Conservation (phyloP, 1,140 invertebrate genomes). For the Phocides pigmalion region DNA sequence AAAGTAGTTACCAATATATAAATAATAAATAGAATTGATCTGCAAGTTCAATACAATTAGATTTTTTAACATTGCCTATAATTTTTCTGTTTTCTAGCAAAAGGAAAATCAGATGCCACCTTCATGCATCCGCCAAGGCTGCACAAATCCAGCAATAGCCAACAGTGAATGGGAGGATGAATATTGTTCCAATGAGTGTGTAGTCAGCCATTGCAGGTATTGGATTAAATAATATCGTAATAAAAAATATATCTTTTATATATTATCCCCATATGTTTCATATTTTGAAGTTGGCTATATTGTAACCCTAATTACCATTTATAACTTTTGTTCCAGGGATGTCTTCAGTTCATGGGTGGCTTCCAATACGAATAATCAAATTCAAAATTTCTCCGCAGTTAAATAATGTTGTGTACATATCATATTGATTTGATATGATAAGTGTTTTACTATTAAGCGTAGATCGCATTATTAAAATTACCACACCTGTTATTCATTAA, state of each 20-base stretch:
- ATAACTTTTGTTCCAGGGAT: conserved; percentile 87
- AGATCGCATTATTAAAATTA: conserved; percentile 35
- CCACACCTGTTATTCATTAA: conserved; percentile 41
- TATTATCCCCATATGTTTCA: too few relatives aligned
- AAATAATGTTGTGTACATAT: conserved; percentile 64
- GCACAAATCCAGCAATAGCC: conserved; percentile 94
- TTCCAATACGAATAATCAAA: conserved; percentile 90
- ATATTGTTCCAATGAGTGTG: conserved; percentile 98
- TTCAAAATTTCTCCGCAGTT: conserved; percentile 81
- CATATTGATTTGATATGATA: conserved; percentile 35
- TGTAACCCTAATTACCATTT: not conserved
- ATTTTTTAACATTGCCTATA: conserved; percentile 41
- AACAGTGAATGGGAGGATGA: conserved; percentile 98
- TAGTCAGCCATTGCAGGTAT: conserved; percentile 97
- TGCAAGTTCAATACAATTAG: too few relatives aligned
- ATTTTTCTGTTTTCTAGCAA: conserved; percentile 54
- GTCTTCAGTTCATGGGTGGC: conserved; percentile 96
- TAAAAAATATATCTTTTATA: too few relatives aligned
- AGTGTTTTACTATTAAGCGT: conserved; percentile 40
- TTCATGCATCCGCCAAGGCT: conserved; percentile 94
- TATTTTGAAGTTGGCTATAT: too few relatives aligned
- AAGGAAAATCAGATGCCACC: conserved; percentile 84
- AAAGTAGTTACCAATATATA: not conserved
- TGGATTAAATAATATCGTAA: too few relatives aligned
- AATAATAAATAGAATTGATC: too few relatives aligned